Evolutionary conservation across 53 echinoderm and acorn worm species (phyloP).

Genomic region (Apostichopus leukothele): DNA sequence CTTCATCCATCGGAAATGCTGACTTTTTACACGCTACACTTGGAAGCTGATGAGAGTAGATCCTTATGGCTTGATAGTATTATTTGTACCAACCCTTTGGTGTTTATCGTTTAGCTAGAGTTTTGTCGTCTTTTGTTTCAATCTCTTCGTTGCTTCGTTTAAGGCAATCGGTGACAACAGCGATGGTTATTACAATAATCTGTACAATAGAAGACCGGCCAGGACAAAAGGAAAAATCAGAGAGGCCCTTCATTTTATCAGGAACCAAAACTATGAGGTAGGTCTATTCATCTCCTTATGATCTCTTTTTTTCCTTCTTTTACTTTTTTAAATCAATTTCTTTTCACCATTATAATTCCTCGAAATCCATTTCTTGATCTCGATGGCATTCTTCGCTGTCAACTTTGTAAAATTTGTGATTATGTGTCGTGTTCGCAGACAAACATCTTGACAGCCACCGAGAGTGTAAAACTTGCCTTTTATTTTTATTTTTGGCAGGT

Average conservation of each 20-base stretch:
- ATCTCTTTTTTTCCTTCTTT: background rate
- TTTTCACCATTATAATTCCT: too few species aligned
- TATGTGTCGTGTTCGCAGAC: background rate
- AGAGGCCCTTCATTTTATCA: conserved; percentile 96
- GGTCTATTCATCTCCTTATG: background rate
- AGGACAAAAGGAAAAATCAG: conserved; percentile 91
- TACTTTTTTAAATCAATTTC: background rate
- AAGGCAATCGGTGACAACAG: conserved; percentile 87
- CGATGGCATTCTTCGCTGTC: too few species aligned
- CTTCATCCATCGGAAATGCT: too few species aligned
- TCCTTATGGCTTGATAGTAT: too few species aligned
- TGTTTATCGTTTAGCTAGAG: too few species aligned
- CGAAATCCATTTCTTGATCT: too few species aligned
- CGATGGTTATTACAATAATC: conserved; percentile 73
- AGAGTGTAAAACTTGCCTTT: background rate
- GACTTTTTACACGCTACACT: too few species aligned
- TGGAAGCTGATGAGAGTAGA: too few species aligned
- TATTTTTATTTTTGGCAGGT: conserved; percentile 59
- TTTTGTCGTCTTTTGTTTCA: too few species aligned
- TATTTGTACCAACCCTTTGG: too few species aligned
- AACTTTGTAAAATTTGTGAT: too few species aligned
- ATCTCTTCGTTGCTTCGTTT: background rate
- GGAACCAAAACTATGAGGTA: conserved; percentile 97
- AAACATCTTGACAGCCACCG: background rate
- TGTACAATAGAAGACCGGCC: conserved; percentile 80